Base-by-base conservation (phyloP, 2,888 invertebrate genomes). In the Ormyrus pomaceus region DNA sequence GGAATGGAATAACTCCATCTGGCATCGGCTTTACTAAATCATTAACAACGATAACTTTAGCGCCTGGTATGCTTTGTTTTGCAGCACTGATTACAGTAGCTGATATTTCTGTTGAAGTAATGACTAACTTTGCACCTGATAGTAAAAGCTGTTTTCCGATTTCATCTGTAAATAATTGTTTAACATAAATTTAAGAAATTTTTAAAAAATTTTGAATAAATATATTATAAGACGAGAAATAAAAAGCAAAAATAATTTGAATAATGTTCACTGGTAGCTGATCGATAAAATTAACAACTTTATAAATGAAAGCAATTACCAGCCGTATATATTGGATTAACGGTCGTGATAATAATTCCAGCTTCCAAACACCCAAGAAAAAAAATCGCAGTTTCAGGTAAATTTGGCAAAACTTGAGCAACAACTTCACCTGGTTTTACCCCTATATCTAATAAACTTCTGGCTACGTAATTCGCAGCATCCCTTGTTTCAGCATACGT, bases 281-380 rank as follows among this genome's bases (percentile, higher is more conserved):
- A 66, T 8, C 8, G 51, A 66, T 51, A 50, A 7, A 8, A 9
- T 73, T 64, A 10, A 34, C 34, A 73, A 62, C n/a, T 69, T n/a
- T 59, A 9, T 48, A 45, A 34, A 34, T 34, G 34, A 34, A 34
- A 34, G 7, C 10, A 85, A 85, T 86, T 81, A 92, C 92, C 90
- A 71, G 86, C 86, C 53, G 95, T 96, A 86, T 96, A 96, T 81
- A 93, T 88, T 0, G 96, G 95, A 91, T 96, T 96, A 7, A 96
- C 92, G 0, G 95, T 94, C 0, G 96, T 95, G 4, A 95, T 93
- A 10, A 94, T 87, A 1, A 95, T 91, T 0, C 95, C 95, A 62
- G 95, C 96, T 85, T 94, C 94, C 51, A 95, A 85, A 50, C 93
- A 92, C 0, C 95, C 96, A 86, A 95, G 87, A 9, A 93, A 88